Conservation (phyloP, 2,797 vertebrate genomes). For the Microchirus variegatus region DNA sequence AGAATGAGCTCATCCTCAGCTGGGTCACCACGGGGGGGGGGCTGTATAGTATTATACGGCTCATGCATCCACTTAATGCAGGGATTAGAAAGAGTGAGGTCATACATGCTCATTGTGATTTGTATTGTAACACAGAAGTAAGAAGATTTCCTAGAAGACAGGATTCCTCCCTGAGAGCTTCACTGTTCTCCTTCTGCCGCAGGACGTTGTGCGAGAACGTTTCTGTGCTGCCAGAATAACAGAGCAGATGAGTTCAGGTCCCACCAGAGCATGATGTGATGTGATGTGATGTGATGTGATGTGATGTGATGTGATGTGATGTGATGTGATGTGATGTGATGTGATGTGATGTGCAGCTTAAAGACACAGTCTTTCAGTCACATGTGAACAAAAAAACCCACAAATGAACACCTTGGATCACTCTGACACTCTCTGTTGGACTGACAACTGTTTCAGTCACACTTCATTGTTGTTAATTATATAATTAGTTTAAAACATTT, state of each 20-base stretch:
- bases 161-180: constrained; percentile 29
- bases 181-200: background rate
- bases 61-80: background rate
- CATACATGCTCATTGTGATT: constrained; percentile 26
- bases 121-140: constrained; percentile 11
- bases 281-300: too few species aligned
- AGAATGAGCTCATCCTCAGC: constrained; percentile 67
- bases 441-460: too few species aligned
- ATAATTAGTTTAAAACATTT: too few species aligned
- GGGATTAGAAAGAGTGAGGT: constrained; percentile 50
- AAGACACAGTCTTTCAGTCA: constrained; percentile 1
- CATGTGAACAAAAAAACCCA: constrained; percentile 1
- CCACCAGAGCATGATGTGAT: constrained; percentile 21
- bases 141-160: constrained; percentile 24
- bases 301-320: too few species aligned
- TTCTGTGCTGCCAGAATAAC: constrained; percentile 21
- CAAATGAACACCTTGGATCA: background rate
- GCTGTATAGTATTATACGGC: background rate
- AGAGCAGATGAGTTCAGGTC: constrained; percentile 23
- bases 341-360: too few species aligned
- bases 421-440: too few species aligned
- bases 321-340: too few species aligned
- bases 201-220: constrained; percentile 11
- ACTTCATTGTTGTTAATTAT: too few species aligned
- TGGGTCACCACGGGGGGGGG: constrained; percentile 20